These are phyloP conservation scores for Pan troglodytes DNA, from an alignment of 2,113 vertebrate genomes.

Conservation along the genomic window NHGRI_mPanTro3-v2.1_pri NC_072403.2:130159501-130160000, in stretches of 20 bases:
- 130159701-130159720: background rate
- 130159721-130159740: background rate
- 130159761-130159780: too few species aligned
- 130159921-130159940: background rate
- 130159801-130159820: too few species aligned
- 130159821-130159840: too few species aligned
- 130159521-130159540: background rate
- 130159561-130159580: background rate
- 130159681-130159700: background rate
- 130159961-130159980: accelerated
- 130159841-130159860: too few species aligned
- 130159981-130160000: background rate
- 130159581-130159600: background rate
- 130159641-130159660: background rate
- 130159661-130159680: background rate
- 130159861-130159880: too few species aligned
- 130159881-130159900: background rate
- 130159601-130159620: background rate
- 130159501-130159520: background rate
- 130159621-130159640: too few species aligned
- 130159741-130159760: background rate
- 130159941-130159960: background rate
- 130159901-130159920: background rate
- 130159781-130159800: too few species aligned
- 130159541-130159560: background rate